These are phyloP conservation scores for Drosophila antonietae DNA, from an alignment of 2,888 invertebrate species.

Conservation along the genomic window DNA sequence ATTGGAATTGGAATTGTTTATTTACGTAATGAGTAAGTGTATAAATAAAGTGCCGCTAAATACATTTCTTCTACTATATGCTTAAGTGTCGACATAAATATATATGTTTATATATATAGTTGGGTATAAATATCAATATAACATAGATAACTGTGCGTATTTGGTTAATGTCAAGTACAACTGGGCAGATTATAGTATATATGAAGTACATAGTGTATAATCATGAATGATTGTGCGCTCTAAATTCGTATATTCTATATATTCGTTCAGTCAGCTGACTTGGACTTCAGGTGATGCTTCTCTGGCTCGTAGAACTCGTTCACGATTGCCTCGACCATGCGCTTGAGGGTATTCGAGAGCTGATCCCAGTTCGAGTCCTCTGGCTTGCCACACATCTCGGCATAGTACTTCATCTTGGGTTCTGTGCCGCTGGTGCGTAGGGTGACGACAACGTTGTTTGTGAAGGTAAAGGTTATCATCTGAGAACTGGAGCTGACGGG, in stretches of 20 bases:
- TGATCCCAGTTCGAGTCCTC: conserved; percentile 88
- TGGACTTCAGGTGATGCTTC: conserved; percentile 86
- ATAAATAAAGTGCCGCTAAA: conserved; percentile 27
- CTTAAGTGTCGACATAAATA: background rate
- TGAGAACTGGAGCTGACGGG: conserved; percentile 89
- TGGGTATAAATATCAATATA: conserved; percentile 37
- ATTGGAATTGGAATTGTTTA: conserved; percentile 28
- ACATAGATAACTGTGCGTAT: conserved; percentile 30
- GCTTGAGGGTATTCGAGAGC: conserved; percentile 87
- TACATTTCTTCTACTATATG: conserved; percentile 1
- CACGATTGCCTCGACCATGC: conserved; percentile 91
- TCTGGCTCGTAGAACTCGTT: conserved; percentile 93
- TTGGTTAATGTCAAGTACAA: conserved; percentile 35
- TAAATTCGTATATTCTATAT: conserved; percentile 25
- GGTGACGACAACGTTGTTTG: conserved; percentile 93
- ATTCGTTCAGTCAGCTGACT: conserved; percentile 46
- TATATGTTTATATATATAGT: conserved; percentile 4
- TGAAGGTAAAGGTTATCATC: conserved; percentile 98
- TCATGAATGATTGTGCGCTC: conserved; percentile 7
- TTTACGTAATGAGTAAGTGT: background rate
- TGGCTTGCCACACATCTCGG: conserved; percentile 92
- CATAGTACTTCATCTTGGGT: conserved; percentile 99
- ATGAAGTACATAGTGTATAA: background rate
- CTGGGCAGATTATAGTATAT: conserved; percentile 10
- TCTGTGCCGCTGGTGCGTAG: conserved; percentile 99